These are phyloP conservation scores for Coenonympha arcania DNA, from an alignment of 2,888 invertebrate species.

Conservation along the genomic window DNA sequence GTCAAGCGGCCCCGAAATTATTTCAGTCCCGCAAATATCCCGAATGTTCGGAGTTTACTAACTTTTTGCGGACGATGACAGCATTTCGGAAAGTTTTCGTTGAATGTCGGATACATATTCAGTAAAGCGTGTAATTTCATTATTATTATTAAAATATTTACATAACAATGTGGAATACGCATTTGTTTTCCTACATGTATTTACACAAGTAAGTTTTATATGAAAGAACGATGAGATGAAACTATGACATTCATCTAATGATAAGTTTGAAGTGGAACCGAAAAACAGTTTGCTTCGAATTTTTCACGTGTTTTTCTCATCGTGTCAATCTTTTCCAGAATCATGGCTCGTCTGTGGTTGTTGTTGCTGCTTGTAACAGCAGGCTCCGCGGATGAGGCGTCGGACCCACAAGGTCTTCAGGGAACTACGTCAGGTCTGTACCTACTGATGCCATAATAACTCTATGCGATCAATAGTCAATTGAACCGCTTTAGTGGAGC, in stretches of 20 bases:
- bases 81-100: slow-evolving; percentile 11
- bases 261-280: too few species aligned
- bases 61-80: slow-evolving; percentile 21
- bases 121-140: not conserved
- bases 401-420: slow-evolving; percentile 50
- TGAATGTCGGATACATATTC: slow-evolving; percentile 13
- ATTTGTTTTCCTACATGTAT: not conserved
- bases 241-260: too few species aligned
- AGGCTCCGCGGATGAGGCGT: slow-evolving; percentile 47
- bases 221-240: too few species aligned
- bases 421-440: slow-evolving; percentile 47
- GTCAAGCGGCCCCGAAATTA: slow-evolving; percentile 18
- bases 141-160: not conserved
- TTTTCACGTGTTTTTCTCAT: too few species aligned
- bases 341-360: slow-evolving; percentile 45
- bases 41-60: slow-evolving; percentile 20
- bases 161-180: not conserved
- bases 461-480: too few species aligned
- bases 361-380: slow-evolving; percentile 38
- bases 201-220: too few species aligned
- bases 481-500: too few species aligned
- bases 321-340: slow-evolving; percentile 21
- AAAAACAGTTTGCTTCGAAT: too few species aligned
- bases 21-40: slow-evolving; percentile 19
- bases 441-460: too few species aligned